These are phyloP conservation scores for Dicentrarchus labrax DNA, from an alignment of 2,113 vertebrate genomes.

Conservation along the genomic window DNA sequence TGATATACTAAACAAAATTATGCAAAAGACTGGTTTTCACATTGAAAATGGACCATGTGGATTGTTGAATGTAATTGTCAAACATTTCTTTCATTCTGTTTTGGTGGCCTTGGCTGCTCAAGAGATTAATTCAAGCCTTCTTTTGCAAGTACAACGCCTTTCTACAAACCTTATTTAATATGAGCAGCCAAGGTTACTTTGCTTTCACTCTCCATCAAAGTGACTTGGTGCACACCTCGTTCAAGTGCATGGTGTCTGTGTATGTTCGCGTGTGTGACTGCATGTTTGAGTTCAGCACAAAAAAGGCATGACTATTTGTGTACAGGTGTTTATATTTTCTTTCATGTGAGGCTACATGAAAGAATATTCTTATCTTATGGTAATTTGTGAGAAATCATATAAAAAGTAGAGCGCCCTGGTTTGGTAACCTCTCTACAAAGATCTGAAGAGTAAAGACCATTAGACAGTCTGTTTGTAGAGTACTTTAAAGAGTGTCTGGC, in stretches of 20 bases:
- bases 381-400: constrained; percentile 21
- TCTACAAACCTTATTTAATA: constrained; percentile 44
- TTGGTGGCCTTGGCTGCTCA: constrained; percentile 38
- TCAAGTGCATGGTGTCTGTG: constrained; percentile 14
- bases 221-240: constrained; percentile 14
- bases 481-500: constrained; percentile 38
- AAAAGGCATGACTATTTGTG: constrained; percentile 19
- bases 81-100: constrained; percentile 10
- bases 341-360: constrained; percentile 33
- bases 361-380: constrained; percentile 24
- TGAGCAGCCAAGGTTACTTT: constrained; percentile 50
- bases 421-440: constrained; percentile 13
- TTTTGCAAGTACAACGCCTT: constrained; percentile 34
- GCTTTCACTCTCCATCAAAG: constrained; percentile 55
- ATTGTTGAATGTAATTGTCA: neutral
- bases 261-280: neutral
- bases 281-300: neutral
- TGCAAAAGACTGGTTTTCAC: neutral
- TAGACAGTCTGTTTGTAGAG: constrained; percentile 39
- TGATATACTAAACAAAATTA: neutral
- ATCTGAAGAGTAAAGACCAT: constrained; percentile 33
- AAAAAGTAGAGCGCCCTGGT: constrained; percentile 24
- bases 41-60: neutral
- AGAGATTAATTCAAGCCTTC: constrained; percentile 39
- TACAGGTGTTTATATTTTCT: constrained; percentile 30